These are phyloP conservation scores for Microtus richardsoni DNA, from an alignment of 2,113 vertebrate species.

Conservation along the genomic window DNA sequence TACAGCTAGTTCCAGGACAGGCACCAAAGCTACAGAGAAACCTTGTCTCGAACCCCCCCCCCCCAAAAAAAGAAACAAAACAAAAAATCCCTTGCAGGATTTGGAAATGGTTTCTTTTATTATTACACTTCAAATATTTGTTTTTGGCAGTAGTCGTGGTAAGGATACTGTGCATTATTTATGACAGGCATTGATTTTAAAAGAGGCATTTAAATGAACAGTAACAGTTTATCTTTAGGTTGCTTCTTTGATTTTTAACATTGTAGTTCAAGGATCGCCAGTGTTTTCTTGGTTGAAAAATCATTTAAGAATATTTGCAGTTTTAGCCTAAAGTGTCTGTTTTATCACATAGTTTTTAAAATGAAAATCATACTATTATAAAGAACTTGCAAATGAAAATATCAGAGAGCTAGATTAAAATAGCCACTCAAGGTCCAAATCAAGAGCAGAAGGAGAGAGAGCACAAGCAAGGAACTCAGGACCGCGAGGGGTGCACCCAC, in stretches of 20 bases:
- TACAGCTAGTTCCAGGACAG: no score
- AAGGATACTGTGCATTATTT: not conserved
- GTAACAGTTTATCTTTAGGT: not conserved
- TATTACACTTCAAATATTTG: not conserved
- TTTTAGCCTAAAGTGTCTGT: not conserved
- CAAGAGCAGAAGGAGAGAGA: no score
- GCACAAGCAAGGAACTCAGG: no score
- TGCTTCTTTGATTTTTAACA: conserved; percentile 19
- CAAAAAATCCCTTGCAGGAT: not conserved
- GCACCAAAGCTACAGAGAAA: no score
- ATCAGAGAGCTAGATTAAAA: not conserved
- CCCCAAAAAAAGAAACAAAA: no score
- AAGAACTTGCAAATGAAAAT: not conserved
- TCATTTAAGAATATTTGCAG: not conserved
- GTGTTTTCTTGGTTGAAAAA: conserved; percentile 30
- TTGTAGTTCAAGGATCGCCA: not conserved
- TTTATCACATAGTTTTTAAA: not conserved
- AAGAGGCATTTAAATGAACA: conserved; percentile 12
- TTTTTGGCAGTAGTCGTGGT: conserved; percentile 10
- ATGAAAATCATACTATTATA: not conserved
- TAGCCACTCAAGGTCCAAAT: no score
- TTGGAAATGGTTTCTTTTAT: not conserved
- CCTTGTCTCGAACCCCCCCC: no score
- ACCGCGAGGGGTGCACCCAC: no score
- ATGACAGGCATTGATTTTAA: not conserved